Conservation (phyloP, 2,888 invertebrate species). For the Mantis religiosa region DNA sequence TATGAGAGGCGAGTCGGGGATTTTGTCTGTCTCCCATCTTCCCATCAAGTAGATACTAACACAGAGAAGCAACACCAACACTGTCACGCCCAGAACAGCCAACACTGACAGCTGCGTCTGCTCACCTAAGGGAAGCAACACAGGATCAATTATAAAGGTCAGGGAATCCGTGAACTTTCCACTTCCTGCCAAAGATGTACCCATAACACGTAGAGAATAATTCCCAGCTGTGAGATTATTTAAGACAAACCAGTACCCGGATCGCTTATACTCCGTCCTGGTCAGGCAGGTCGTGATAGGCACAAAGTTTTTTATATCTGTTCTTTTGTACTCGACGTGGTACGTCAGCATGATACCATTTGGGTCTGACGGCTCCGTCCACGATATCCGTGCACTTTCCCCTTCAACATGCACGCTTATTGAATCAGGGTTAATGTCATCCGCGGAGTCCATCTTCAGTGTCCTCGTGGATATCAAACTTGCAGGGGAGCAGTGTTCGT, state of each 20-base stretch:
- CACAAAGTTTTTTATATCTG: not conserved
- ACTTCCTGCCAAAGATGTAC: constrained; percentile 72
- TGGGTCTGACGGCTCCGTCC: constrained; percentile 58
- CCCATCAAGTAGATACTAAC: not conserved
- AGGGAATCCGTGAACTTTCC: constrained; percentile 42
- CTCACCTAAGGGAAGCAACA: not conserved
- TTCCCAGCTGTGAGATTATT: constrained; percentile 63
- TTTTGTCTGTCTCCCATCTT: not conserved
- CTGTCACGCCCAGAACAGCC: not conserved
- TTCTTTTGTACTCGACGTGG: constrained; percentile 50
- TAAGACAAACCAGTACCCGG: constrained; percentile 32
- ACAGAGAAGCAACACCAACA: not conserved
- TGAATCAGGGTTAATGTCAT: constrained; percentile 40
- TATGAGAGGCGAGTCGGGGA: constrained; percentile 36
- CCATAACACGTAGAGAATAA: constrained; percentile 72
- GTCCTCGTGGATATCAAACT: constrained; percentile 51
- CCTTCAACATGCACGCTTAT: constrained; percentile 36
- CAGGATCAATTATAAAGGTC: not conserved
- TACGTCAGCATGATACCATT: constrained; percentile 65
- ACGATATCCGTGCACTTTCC: constrained; percentile 41
- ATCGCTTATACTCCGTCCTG: constrained; percentile 35
- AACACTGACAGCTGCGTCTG: not conserved
- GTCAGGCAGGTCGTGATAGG: constrained; percentile 50
- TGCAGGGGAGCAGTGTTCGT: constrained; percentile 48
- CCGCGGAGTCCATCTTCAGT: constrained; percentile 41